Evolutionary conservation across 37 sponge, comb jelly and placozoan genomes (phyloP), one percentile per base, ranked within the genome.

Genomic region (Halichondria panicea): DNA sequence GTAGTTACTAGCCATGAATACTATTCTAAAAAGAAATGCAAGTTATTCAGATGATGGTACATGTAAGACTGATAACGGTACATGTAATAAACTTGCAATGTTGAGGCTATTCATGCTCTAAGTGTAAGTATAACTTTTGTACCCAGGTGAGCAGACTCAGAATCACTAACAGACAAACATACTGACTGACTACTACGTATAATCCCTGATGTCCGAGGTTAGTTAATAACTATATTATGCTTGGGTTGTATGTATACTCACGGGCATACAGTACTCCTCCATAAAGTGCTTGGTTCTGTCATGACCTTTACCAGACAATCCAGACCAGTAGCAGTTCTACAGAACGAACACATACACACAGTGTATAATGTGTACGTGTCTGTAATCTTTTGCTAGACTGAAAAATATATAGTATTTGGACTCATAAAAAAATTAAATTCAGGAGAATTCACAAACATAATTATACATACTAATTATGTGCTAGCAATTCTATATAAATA

Each of bases 241-340:
- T n/a, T n/a, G n/a, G n/a, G n/a, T n/a, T n/a, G n/a, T n/a, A n/a
- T n/a, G n/a, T 22, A 74, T 3, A 66, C 81, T 76, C 48, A 87
- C 88, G 1, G 70, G 6, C 6, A 64, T 46, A 38, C 89, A 88
- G 59, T 88, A 82, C 54, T 88, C 89, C 66, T 88, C 82, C 74
- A 88, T 70, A 37, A 40, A 74, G 52, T 88, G 89, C 18, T 52
- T 79, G 19, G 53, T 24, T 43, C 54, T 72, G 77, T 87, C 81
- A 30, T 83, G 89, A 19, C 71, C 69, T 43, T 57, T 76, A 1
- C 39, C 63, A 35, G 58, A 76, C 39, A 50, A 63, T 4, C 82
- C 82, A 11, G 77, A 77, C 83, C 82, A 88, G 48, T 72, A 88
- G 69, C 88, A 88, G 18, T 67, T 50, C 81, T 71, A 34, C n/a